A percentile compares a stretch with the other conserved stretches of the same genome.
These are phyloP conservation scores for Mamestra brassicae DNA, from an alignment of 2,888 invertebrate genomes.

Conservation along the genomic window DNA sequence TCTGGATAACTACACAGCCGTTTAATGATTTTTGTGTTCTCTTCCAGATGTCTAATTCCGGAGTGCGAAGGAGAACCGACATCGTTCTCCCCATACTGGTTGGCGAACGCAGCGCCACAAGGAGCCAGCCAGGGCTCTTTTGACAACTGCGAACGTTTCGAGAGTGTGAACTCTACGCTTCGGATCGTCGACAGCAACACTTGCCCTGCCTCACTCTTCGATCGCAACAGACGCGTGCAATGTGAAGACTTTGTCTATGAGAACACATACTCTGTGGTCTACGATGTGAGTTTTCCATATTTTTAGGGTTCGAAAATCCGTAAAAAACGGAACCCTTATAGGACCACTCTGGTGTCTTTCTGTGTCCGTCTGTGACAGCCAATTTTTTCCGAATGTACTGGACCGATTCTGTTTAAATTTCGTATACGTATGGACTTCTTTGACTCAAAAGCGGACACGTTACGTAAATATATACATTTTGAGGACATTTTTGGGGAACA, in stretches of 20 bases:
- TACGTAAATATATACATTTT: too few relatives aligned
- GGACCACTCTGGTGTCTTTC: too few relatives aligned
- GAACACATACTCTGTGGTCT: conserved; percentile 80
- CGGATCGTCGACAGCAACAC: conserved; percentile 40
- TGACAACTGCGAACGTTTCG: conserved; percentile 87
- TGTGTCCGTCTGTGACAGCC: too few relatives aligned
- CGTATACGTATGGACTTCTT: too few relatives aligned
- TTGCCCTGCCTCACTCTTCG: conserved; percentile 79
- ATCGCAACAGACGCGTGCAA: conserved; percentile 60
- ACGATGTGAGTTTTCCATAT: conserved; percentile 77
- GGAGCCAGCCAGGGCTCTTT: conserved; percentile 70
- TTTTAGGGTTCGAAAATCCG: too few relatives aligned
- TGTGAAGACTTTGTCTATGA: conserved; percentile 80
- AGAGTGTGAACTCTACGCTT: conserved; percentile 41
- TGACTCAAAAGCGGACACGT: too few relatives aligned
- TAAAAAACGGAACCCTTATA: too few relatives aligned
- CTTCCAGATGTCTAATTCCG: conserved; percentile 76
- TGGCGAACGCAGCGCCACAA: conserved; percentile 83
- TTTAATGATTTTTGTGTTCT: not conserved
- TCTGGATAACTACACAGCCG: not conserved
- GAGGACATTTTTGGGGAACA: too few relatives aligned
- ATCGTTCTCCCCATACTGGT: conserved; percentile 83
- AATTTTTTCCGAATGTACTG: too few relatives aligned
- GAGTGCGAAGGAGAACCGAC: conserved; percentile 75
- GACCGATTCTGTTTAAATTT: too few relatives aligned